Percentiles rank a stretch among this genome's conserved stretches.
Conservation (phyloP, 1,140 invertebrate genomes). For the Ostrea denselamellosa region DNA sequence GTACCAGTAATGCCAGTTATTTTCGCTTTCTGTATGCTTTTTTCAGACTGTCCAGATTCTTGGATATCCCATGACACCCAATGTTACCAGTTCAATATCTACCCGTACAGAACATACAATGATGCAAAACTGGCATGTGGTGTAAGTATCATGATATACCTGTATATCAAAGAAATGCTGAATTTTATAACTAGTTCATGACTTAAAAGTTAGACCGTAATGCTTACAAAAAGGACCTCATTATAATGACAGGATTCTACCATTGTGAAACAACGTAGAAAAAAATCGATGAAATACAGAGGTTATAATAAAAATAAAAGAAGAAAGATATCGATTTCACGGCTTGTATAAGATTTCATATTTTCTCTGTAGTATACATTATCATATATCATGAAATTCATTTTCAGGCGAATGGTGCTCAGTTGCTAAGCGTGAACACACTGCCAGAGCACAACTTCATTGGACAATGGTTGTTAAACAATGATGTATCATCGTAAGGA, state of each 20-base stretch:
- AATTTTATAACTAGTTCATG: too few species aligned
- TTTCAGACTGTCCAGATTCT: neutral
- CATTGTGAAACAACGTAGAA: too few species aligned
- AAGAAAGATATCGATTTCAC: too few species aligned
- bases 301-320: too few species aligned
- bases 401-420: slow-evolving; percentile 62
- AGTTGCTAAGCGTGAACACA: slow-evolving; percentile 61
- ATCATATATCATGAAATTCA: too few species aligned
- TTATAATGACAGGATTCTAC: too few species aligned
- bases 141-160: slow-evolving; percentile 21
- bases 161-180: neutral
- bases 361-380: too few species aligned
- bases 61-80: slow-evolving; percentile 13
- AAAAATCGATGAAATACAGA: too few species aligned
- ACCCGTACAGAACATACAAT: slow-evolving; percentile 50
- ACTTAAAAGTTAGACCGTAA: too few species aligned
- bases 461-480: slow-evolving; percentile 57
- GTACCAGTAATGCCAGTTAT: too few species aligned
- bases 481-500: slow-evolving; percentile 59
- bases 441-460: slow-evolving; percentile 63
- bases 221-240: too few species aligned
- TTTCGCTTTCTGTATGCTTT: neutral
- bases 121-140: slow-evolving; percentile 54
- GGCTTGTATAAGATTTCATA: too few species aligned
- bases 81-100: slow-evolving; percentile 61